phyloP scores from a whole-genome alignment of 2,888 invertebrate species.

The Thymelicus sylvestris region DNA sequence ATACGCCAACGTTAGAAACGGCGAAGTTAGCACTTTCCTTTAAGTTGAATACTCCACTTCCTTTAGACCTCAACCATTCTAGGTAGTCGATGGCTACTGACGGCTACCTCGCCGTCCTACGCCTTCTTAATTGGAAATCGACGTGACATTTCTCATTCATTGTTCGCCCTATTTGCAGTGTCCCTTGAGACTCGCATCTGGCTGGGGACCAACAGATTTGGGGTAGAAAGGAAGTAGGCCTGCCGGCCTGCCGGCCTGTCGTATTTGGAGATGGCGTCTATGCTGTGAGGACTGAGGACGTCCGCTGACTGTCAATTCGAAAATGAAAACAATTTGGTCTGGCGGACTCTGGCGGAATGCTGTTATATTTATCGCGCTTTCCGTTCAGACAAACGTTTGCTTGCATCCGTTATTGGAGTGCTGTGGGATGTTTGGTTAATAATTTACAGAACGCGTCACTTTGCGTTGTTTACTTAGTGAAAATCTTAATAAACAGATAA shows the following conservation, averaged over 20 bases:
- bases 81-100: background rate
- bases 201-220: slow-evolving; percentile 48
- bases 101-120: background rate
- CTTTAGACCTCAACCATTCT: background rate
- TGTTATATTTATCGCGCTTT: slow-evolving; percentile 27
- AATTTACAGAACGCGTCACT: background rate
- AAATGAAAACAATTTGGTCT: slow-evolving; percentile 27
- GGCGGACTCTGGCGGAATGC: slow-evolving; percentile 14
- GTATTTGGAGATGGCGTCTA: slow-evolving; percentile 33
- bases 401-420: slow-evolving; percentile 21
- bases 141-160: slow-evolving; percentile 46
- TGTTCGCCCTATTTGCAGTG: slow-evolving; percentile 56
- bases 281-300: slow-evolving; percentile 10
- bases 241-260: slow-evolving; percentile 5
- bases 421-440: slow-evolving; percentile 5
- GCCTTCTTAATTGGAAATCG: slow-evolving; percentile 24
- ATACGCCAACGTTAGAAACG: too few species aligned
- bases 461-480: background rate
- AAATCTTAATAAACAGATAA: too few species aligned
- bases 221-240: slow-evolving; percentile 53
- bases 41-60: background rate
- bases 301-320: slow-evolving; percentile 32
- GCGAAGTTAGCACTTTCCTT: too few species aligned
- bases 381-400: slow-evolving; percentile 23
- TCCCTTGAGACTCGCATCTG: slow-evolving; percentile 47